Conservation (phyloP, 92 coral and sea anemone genomes). For the Epizoanthus fatuus region DNA sequence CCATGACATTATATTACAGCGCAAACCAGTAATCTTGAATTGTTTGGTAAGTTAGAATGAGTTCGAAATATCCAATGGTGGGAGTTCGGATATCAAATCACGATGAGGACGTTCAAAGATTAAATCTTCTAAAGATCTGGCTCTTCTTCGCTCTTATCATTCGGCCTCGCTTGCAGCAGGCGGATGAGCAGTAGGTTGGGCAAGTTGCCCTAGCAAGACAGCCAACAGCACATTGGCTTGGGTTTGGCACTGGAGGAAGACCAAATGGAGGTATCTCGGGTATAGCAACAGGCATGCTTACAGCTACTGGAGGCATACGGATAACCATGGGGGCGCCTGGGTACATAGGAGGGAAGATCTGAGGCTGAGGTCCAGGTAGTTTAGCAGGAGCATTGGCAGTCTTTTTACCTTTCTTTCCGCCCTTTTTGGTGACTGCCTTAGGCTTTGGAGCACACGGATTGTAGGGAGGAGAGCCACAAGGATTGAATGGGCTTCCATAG, state of each 20-base stretch:
- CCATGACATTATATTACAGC: no score
- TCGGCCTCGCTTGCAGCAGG: constrained; percentile 71
- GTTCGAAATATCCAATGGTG: constrained; percentile 9
- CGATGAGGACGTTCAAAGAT: neutral
- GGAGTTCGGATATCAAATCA: neutral
- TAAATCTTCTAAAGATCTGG: constrained; percentile 37
- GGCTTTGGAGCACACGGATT: constrained; percentile 57
- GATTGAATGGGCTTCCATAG: constrained; percentile 38
- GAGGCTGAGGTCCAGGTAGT: constrained; percentile 39
- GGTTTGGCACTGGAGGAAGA: constrained; percentile 41
- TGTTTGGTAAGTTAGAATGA: neutral
- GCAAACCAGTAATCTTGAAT: neutral
- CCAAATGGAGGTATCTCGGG: constrained; percentile 60
- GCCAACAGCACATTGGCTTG: constrained; percentile 5
- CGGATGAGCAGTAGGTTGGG: constrained; percentile 69
- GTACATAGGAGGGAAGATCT: constrained; percentile 58
- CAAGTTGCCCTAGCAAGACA: constrained; percentile 51
- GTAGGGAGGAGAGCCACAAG: constrained; percentile 14
- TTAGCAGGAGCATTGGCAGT: constrained; percentile 38
- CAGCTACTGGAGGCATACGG: constrained; percentile 42
- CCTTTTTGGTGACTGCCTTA: constrained; percentile 39
- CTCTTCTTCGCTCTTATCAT: constrained; percentile 41
- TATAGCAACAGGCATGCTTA: constrained; percentile 8
- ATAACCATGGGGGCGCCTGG: constrained; percentile 62
- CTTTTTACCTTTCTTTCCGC: constrained; percentile 27